Conservation (phyloP, 2,113 vertebrate genomes). For the Menura novaehollandiae region DNA sequence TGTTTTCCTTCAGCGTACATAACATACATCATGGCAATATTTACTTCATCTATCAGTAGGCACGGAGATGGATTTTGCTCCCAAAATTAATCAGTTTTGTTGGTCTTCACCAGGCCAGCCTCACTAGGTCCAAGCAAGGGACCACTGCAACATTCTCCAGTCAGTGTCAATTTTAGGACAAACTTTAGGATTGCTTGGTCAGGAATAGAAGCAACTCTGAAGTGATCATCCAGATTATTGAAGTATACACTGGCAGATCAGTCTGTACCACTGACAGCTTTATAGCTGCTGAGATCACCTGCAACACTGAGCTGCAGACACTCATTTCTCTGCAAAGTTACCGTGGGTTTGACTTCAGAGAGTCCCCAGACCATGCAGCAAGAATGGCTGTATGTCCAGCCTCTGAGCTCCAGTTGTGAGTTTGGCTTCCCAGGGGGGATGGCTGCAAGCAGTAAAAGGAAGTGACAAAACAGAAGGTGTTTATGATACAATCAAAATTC, state of each 20-base stretch:
- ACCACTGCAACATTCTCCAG: background rate
- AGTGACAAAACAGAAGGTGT: slow-evolving; percentile 22
- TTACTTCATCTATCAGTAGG: background rate
- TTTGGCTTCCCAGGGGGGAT: background rate
- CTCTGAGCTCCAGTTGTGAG: background rate
- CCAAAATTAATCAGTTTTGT: background rate
- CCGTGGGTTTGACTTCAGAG: background rate
- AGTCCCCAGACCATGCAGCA: background rate
- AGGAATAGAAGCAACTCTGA: background rate
- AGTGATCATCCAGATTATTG: background rate
- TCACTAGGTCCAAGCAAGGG: background rate
- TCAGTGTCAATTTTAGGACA: background rate
- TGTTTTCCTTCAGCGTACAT: background rate
- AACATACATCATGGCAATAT: background rate
- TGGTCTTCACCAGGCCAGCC: background rate
- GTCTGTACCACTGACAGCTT: background rate
- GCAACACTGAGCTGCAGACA: background rate
- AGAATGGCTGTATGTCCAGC: background rate
- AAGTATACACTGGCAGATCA: background rate
- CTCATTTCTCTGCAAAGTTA: background rate
- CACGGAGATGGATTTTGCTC: background rate
- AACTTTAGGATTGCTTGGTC: background rate
- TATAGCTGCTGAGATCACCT: background rate
- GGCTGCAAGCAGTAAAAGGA: slow-evolving; percentile 2
- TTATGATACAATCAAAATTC: slow-evolving; percentile 22